These are phyloP conservation scores for Drosophila biarmipes DNA, from an alignment of 1,140 invertebrate genomes.

Conservation along the genomic window DNA sequence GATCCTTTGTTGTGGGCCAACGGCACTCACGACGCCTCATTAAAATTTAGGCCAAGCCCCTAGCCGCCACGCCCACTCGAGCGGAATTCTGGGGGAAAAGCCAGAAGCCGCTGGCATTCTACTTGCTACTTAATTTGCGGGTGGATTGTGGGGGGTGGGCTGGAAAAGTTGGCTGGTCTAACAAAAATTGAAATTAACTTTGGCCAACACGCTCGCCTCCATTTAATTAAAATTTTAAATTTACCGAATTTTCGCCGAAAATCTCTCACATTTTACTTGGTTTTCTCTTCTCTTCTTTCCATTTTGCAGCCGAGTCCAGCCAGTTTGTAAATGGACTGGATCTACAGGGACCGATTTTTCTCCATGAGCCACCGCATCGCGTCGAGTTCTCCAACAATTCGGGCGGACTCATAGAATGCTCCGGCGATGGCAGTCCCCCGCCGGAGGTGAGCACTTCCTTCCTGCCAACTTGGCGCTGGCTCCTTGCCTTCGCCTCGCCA, in stretches of 20 bases:
- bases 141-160: background rate
- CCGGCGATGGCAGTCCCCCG: constrained; percentile 91
- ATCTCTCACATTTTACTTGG: constrained; percentile 6
- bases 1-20: constrained; percentile 73
- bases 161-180: constrained; percentile 59
- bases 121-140: constrained; percentile 55
- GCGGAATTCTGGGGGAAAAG: constrained; percentile 7
- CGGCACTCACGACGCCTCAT: constrained; percentile 66
- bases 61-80: background rate
- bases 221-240: constrained; percentile 70
- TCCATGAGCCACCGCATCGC: constrained; percentile 91
- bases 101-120: constrained; percentile 18
- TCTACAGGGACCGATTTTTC: constrained; percentile 91
- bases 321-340: constrained; percentile 86
- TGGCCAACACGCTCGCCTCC: constrained; percentile 42
- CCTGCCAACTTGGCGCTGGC: background rate
- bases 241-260: constrained; percentile 26
- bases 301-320: constrained; percentile 65
- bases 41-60: constrained; percentile 78
- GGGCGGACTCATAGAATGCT: constrained; percentile 91
- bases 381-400: constrained; percentile 95
- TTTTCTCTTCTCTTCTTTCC: background rate
- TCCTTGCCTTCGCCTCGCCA: constrained; percentile 18
- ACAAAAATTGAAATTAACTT: constrained; percentile 81
- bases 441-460: constrained; percentile 85